These are phyloP conservation scores for Sarcophaga bullata DNA, from an alignment of 1,140 invertebrate genomes.

Conservation along the genomic window DNA sequence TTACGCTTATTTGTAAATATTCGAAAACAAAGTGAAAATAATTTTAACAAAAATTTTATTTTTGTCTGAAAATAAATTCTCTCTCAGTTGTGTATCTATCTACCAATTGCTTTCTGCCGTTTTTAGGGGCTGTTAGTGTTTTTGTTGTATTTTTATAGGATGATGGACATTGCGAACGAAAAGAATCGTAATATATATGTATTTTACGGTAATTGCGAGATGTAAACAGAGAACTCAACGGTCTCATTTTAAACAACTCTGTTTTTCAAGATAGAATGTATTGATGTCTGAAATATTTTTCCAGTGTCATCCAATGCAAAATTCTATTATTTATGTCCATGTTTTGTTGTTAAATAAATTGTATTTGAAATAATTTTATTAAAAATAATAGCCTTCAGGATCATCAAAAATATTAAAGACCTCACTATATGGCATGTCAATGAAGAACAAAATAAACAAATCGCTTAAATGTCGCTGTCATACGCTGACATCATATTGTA, in stretches of 20 bases:
- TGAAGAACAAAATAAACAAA: too few relatives aligned
- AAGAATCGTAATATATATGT: conserved; percentile 15
- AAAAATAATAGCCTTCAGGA: too few relatives aligned
- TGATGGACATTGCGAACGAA: background rate
- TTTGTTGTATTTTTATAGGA: background rate
- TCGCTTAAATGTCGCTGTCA: too few relatives aligned
- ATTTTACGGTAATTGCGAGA: background rate
- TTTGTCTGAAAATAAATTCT: background rate
- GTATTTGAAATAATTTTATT: too few relatives aligned
- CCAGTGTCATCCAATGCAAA: background rate
- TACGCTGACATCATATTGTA: too few relatives aligned
- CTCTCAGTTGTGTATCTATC: conserved; percentile 31
- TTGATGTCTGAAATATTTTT: background rate
- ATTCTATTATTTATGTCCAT: background rate
- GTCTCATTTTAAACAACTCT: conserved; percentile 1
- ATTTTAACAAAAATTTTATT: background rate
- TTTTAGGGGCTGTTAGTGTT: background rate
- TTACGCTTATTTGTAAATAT: background rate
- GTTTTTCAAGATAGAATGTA: background rate
- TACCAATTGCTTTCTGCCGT: background rate
- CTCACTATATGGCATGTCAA: too few relatives aligned
- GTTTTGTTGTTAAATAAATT: too few relatives aligned
- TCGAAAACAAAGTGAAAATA: background rate
- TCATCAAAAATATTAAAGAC: too few relatives aligned
- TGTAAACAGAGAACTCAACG: conserved; percentile 33